These are phyloP conservation scores for Syrmaticus mikado DNA, from an alignment of 2,113 vertebrate species.

Conservation along the genomic window DNA sequence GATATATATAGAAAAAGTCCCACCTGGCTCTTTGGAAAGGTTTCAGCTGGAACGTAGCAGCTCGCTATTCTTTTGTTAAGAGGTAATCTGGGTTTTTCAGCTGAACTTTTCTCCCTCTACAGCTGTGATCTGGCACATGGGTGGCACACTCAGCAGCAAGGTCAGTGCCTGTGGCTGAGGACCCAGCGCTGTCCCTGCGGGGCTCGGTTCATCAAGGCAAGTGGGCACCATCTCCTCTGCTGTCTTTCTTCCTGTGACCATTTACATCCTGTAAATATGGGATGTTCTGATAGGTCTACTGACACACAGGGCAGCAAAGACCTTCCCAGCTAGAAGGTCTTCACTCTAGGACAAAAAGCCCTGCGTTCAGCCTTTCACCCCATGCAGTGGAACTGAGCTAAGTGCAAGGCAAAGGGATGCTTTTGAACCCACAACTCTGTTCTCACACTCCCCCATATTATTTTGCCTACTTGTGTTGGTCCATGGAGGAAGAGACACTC, in stretches of 20 bases:
- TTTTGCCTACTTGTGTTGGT: neutral
- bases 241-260: neutral
- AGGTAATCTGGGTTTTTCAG: slow-evolving; percentile 4
- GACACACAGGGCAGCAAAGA: neutral
- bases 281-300: neutral
- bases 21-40: slow-evolving; percentile 49
- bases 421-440: neutral
- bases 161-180: neutral
- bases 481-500: neutral
- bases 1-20: neutral
- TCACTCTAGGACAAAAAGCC: neutral
- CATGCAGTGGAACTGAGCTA: neutral
- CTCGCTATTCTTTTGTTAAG: slow-evolving; percentile 14
- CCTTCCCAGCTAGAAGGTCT: neutral
- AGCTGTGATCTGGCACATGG: neutral
- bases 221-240: neutral
- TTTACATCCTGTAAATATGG: neutral
- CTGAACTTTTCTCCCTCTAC: slow-evolving; percentile 30
- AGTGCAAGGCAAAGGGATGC: neutral
- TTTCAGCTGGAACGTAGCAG: slow-evolving; percentile 16
- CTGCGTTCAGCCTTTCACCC: neutral
- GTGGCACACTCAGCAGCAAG: neutral
- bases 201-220: neutral
- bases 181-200: neutral
- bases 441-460: neutral